Evolutionary conservation across 1,140 invertebrate genomes (phyloP), one percentile per base, ranked within the genome.

Genomic region (Macrobrachium nipponense): DNA sequence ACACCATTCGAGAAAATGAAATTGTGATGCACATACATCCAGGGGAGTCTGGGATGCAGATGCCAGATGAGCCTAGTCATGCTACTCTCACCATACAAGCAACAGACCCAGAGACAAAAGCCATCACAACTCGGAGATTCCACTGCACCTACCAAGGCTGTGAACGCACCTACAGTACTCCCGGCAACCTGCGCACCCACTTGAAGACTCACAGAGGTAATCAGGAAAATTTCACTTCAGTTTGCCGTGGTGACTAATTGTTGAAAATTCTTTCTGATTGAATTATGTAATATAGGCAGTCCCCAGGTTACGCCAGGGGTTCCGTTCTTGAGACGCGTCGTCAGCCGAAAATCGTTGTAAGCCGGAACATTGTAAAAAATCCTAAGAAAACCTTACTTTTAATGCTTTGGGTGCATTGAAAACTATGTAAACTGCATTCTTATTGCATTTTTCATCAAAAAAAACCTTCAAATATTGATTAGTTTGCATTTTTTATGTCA

Each of bases 181-280:
- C 97, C 87, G 97, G 97, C 77, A 98, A 99, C 92, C 92, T 99
- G 77, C 94, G 97, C 90, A 98, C 97, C 78, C 98, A 99, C 92
- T 95, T 97, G 93, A 98, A 98, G 93, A 98, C 96, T 84, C 97
- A 99, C 90, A 97, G 95, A 95, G 97, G 97, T 98, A 92, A 17
- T 6, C 20, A 91, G 87, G 27, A 36, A 89, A 44, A 36, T 59
- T 68, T 61, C 12, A 43, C 3, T 58, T 61, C n/a, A 20, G 20
- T 58, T 61, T 60, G 51, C 11, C 44, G 14, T n/a, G 51, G 44
- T 36, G 7, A 61, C 78, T 80, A 76, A 68, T 80, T 81, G 27
- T 70, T 14, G 72, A 36, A 79, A 17, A 43, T 86, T 79, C 60
- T 89, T 78, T 64, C 7, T 23, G 2, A 11, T 78, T 15, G 27